These are phyloP conservation scores for Drosophila ezoana DNA, from an alignment of 2,888 invertebrate genomes.

Conservation along the genomic window DNA sequence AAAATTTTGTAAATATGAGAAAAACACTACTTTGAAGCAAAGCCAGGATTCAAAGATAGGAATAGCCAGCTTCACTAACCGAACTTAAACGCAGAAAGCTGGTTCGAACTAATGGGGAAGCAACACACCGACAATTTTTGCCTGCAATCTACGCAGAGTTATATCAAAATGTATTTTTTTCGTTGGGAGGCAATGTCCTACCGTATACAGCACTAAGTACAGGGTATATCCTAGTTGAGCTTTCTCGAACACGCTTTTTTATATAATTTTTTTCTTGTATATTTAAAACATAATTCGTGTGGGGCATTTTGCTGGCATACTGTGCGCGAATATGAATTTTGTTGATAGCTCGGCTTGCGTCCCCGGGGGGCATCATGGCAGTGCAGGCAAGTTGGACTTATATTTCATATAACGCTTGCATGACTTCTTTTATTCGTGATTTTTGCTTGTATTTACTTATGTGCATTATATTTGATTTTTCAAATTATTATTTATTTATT, in stretches of 20 bases:
- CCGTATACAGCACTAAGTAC: background rate
- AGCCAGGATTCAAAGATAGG: too few relatives aligned
- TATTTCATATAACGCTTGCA: constrained; percentile 19
- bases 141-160: too few relatives aligned
- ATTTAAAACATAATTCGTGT: constrained; percentile 30
- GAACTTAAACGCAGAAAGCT: too few relatives aligned
- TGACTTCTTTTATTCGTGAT: background rate
- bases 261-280: background rate
- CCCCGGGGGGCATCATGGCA: constrained; percentile 21
- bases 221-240: background rate
- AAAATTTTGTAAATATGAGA: too few relatives aligned
- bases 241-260: background rate
- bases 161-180: too few relatives aligned
- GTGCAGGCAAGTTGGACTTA: constrained; percentile 1
- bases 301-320: constrained; percentile 50
- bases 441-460: constrained; percentile 15
- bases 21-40: too few relatives aligned
- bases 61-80: too few relatives aligned
- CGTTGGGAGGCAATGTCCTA: too few relatives aligned
- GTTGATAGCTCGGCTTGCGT: constrained; percentile 38
- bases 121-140: too few relatives aligned
- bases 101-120: too few relatives aligned
- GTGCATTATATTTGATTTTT: constrained; percentile 1
- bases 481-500: background rate
- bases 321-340: constrained; percentile 58